phyloP scores from a whole-genome alignment of 2,113 vertebrate genomes.

The Rhinopomastus cyanomelas region DNA sequence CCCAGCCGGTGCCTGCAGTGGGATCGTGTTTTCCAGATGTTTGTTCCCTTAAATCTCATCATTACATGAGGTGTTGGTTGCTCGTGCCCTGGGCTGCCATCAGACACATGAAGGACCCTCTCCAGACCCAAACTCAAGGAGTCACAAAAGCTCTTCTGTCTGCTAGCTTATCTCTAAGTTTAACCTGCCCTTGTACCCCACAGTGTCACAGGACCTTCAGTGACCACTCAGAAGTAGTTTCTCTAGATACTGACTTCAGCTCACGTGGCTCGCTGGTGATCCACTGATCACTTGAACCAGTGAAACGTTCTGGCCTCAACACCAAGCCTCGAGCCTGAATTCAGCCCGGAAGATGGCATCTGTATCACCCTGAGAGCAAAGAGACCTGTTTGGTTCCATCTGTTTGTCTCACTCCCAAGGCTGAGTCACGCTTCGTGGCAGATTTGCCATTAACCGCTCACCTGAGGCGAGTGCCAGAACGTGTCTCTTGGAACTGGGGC shows the following conservation, averaged over 20 bases:
- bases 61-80: background rate
- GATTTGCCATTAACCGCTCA: background rate
- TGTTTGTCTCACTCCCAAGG: background rate
- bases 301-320: background rate
- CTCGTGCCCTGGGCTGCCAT: background rate
- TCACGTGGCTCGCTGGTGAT: background rate
- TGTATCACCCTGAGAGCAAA: background rate
- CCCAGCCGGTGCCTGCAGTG: fast-evolving
- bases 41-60: background rate
- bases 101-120: background rate
- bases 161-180: background rate
- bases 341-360: background rate
- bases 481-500: background rate
- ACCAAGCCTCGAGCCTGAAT: background rate
- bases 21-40: background rate
- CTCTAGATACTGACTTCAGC: background rate
- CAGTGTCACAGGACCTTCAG: background rate
- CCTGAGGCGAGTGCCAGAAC: background rate
- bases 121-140: background rate
- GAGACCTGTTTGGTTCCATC: background rate
- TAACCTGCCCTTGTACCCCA: background rate
- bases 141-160: background rate
- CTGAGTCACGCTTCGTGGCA: background rate
- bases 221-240: background rate
- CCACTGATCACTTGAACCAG: background rate